phyloP scores from a whole-genome alignment of 2,888 invertebrate genomes.

The Lacanobia oleracea region DNA sequence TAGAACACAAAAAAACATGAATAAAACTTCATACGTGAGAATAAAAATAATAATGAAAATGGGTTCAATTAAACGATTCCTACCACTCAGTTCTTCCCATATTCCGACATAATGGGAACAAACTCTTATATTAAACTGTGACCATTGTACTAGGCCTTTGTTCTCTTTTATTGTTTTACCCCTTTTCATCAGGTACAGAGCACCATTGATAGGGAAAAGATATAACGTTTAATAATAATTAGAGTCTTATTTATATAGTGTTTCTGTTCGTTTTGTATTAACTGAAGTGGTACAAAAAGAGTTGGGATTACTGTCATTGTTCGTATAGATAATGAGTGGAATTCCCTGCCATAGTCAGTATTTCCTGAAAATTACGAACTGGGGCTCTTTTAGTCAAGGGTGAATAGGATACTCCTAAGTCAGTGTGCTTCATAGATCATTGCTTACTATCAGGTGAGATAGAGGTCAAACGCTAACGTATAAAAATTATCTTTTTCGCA shows the following conservation, averaged over 20 bases:
- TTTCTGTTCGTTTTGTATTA: neutral
- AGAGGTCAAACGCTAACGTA: too few relatives aligned
- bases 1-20: neutral
- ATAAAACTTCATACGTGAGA: constrained; percentile 10
- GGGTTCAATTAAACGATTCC: constrained; percentile 76
- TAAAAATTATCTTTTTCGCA: too few relatives aligned
- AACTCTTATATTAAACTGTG: constrained; percentile 86
- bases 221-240: constrained; percentile 67
- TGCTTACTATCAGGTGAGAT: too few relatives aligned
- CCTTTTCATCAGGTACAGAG: constrained; percentile 75
- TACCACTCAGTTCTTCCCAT: constrained; percentile 80
- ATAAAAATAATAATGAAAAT: constrained; percentile 37
- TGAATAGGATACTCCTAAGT: too few relatives aligned
- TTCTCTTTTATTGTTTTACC: constrained; percentile 84
- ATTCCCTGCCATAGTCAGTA: neutral
- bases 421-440: too few relatives aligned
- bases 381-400: too few relatives aligned
- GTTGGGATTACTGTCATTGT: neutral
- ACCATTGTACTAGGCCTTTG: constrained; percentile 83
- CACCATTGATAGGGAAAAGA: constrained; percentile 76
- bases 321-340: neutral
- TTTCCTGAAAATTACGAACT: neutral
- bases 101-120: constrained; percentile 80
- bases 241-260: neutral
- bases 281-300: neutral